Evolutionary conservation across 1,140 invertebrate species (phyloP).

Genomic region (Drosophila lacteicornis): DNA sequence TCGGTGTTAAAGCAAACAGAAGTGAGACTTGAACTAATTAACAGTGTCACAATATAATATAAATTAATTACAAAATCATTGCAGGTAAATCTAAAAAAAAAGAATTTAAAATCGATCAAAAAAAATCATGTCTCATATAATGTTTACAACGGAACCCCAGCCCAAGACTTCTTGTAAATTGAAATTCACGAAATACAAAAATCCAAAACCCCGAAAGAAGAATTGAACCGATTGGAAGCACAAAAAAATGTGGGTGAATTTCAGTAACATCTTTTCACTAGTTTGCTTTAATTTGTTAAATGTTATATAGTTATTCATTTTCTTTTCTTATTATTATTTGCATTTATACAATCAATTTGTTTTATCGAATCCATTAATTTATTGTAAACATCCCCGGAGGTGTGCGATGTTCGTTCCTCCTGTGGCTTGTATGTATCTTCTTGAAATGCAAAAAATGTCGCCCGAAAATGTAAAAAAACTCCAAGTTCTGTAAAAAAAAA

Average conservation of each 20-base stretch:
- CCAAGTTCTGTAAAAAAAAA: conserved; percentile 24
- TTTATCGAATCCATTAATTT: background rate
- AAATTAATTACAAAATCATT: conserved; percentile 8
- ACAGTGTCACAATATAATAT: background rate
- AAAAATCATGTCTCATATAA: background rate
- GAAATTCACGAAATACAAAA: conserved; percentile 12
- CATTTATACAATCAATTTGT: conserved; percentile 13
- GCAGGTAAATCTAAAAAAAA: conserved; percentile 10
- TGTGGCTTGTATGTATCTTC: conserved; percentile 17
- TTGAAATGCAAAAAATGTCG: conserved; percentile 29
- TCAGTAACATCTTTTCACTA: conserved; percentile 2
- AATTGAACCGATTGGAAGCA: conserved; percentile 3
- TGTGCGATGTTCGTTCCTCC: conserved; percentile 15
- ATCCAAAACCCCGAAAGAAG: background rate
- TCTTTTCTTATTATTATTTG: background rate
- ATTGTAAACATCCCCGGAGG: conserved; percentile 39
- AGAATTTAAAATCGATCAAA: background rate
- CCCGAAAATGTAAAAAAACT: conserved; percentile 24
- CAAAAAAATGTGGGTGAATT: conserved; percentile 2
- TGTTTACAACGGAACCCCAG: conserved; percentile 9
- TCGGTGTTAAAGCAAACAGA: background rate
- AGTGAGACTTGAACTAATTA: background rate
- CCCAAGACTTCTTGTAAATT: conserved; percentile 26
- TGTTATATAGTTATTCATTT: conserved; percentile 12
- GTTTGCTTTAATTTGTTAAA: conserved; percentile 18